Evolutionary conservation across 2,113 vertebrate species (phyloP), one percentile per base, ranked within the genome.

Genomic region (Ptilorrhoa leucosticta): DNA sequence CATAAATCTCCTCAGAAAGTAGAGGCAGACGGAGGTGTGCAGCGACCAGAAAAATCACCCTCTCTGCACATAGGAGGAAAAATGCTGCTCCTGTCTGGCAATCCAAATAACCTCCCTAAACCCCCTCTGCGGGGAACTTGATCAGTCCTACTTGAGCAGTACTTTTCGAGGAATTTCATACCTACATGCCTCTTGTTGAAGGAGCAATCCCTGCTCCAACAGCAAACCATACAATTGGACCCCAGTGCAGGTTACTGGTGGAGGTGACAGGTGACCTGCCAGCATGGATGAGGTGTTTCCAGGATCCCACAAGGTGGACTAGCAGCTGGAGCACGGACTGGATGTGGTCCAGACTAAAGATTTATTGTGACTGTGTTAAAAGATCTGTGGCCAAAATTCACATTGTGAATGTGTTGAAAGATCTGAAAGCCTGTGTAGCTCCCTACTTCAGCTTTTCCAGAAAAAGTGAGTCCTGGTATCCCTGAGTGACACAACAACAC

Each of bases 201-300:
- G 53, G 18, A 27, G 37, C 37, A 60, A 51, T 33, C 14, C 53
- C 63, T 58, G 37, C 44, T 86, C 44, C 44, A 51, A 12, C 10
- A 54, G 60, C 92, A 21, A 83, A 47, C 9, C 23, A 14, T 6
- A 3, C 1, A 51, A 13, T 0, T 33, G 45, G 63, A 44, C 3
- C 13, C 54, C 45, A 37, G 50, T 21, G 31, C 1, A 0, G 1
- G 4, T 12, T 6, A 3, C 30, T 14, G 23, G 2, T 9, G 40
- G 40, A 45, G 45, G 31, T 50, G 40, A 11, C 2, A 6, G 5
- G 23, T 6, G 1, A 76, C 11, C 26, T 31, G 45, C 60, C 65
- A 65, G 60, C 60, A 15, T 24, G 1, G 8, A 15, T 19, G 3
- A 3, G 16, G 40, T 6, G 31, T 28, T 68, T 33, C 72, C 45